Base-by-base conservation (phyloP, 2,888 invertebrate genomes). In the Rhagium mordax region DNA sequence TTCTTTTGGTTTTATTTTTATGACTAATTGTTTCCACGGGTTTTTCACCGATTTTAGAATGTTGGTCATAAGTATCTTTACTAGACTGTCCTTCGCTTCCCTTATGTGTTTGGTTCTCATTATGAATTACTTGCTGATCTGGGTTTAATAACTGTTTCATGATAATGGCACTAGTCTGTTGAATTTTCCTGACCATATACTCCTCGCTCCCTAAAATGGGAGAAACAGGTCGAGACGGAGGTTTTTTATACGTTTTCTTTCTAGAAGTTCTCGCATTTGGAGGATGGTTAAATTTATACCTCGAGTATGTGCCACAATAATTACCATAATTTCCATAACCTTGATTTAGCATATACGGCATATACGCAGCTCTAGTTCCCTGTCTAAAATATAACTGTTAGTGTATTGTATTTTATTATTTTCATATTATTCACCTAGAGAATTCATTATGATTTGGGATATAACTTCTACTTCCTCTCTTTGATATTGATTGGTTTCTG, bases 201-300 rank as follows among this genome's bases (percentile, higher is more conserved):
- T 87, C 87, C 72, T 88, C 87, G 53, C 84, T 83, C 3, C 86
- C 86, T 16, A 83, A 82, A 41, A 84, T 78, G 18, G 87, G 86
- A 15, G 86, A 85, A 24, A 18, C 1, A 24, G 67, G 55, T 13
- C 57, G 67, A 57, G 41, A 57, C 24, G 20, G 24, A 16, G 13
- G 8, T n/a, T 24, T 49, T 49, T 15, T 51, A 27, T 16, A 10
- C 3, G 53, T 15, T 33, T 13, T 53, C 18, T 13, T 65, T 41
- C 13, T n/a, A 41, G 4, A 41, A 8, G 20, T 33, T 20, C 18
- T 29, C 20, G 7, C 13, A 27, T 49, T 27, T 51, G 61, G 16
- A 24, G 48, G 10, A 10, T 20, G 15, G 6, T 2, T 20, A 41
- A 10, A 13, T 21, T 8, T 61, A 24, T 18, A n/a, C 21, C 20